Evolutionary conservation across 1,140 invertebrate species (phyloP), one percentile per base, ranked within the genome.

Genomic region (Agrypnia vestita): DNA sequence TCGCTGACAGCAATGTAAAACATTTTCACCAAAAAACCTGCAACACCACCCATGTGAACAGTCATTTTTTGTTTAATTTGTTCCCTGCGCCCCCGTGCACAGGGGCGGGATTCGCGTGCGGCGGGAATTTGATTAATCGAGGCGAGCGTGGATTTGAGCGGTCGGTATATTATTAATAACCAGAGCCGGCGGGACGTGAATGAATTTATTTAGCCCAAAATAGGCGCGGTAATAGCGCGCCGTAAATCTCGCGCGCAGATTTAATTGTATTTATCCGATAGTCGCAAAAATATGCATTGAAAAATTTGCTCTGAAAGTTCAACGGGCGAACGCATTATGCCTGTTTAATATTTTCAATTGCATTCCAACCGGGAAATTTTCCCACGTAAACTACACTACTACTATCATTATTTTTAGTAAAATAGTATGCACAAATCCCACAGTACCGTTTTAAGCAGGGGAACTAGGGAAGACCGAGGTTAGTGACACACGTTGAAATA

Each of bases 151-250:
- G 8, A 46, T 6, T 46, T 47, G n/a, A 44, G 62, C 17, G 11
- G 17, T 19, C 25, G 53, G 51, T 74, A 17, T 74, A 74, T 74
- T 74, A 74, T 74, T 74, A 74, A 74, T 74, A 74, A 43, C 71
- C 51, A 17, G 35, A 56, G 21, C 43, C 53, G 49, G 13, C 69
- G 19, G 21, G n/a, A 55, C 51, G 51, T 74, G 53, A 56, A 74
- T 74, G 43, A 59, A 74, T 74, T 59, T 19, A 74, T 74, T 56
- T 21, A 55, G 53, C 25, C 8, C 44, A 56, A 56, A 74, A 74
- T 74, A 74, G 51, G 71, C 8, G 53, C 53, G n/a, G 15, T 74
- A 59, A 74, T 59, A 53, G 53, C 43, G 12, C 4, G 25, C 35
- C 3, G 51, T 74, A 74, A 59, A 74, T 74, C 51, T 74, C 51